These are phyloP conservation scores for Nemapogon koenigi DNA, from an alignment of 2,888 invertebrate species.

Conservation along the genomic window DNA sequence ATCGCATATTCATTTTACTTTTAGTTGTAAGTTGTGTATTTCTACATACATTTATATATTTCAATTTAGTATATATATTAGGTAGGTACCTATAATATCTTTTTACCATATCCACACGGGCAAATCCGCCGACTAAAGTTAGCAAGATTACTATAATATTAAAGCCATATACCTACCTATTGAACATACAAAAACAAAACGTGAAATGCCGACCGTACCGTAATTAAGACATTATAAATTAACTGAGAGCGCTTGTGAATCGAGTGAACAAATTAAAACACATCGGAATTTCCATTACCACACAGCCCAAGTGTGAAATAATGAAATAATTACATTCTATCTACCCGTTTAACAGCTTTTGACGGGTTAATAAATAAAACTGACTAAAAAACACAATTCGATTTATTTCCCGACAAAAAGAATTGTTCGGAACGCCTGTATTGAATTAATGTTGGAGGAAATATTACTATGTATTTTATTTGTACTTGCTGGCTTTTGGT, in stretches of 20 bases:
- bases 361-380: conserved; percentile 20
- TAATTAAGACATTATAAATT: conserved; percentile 7
- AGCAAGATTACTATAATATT: too few relatives aligned
- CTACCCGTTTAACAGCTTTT: conserved; percentile 16
- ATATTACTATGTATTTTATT: background rate
- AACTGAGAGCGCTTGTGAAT: background rate
- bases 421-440: conserved; percentile 21
- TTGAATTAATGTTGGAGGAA: background rate
- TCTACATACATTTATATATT: too few relatives aligned
- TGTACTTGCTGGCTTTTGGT: background rate
- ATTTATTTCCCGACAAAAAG: conserved; percentile 29
- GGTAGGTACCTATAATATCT: too few relatives aligned
- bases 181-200: too few relatives aligned
- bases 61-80: too few relatives aligned
- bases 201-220: background rate
- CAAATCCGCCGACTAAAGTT: too few relatives aligned
- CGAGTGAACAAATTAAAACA: background rate
- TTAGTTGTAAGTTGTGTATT: too few relatives aligned
- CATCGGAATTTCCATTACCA: conserved; percentile 24
- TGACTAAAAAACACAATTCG: conserved; percentile 23
- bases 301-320: conserved; percentile 27
- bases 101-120: too few relatives aligned
- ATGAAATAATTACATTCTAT: conserved; percentile 33
- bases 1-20: too few relatives aligned
- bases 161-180: too few relatives aligned